phyloP scores from a whole-genome alignment of 2,888 invertebrate genomes.

The Pheosia tremula region DNA sequence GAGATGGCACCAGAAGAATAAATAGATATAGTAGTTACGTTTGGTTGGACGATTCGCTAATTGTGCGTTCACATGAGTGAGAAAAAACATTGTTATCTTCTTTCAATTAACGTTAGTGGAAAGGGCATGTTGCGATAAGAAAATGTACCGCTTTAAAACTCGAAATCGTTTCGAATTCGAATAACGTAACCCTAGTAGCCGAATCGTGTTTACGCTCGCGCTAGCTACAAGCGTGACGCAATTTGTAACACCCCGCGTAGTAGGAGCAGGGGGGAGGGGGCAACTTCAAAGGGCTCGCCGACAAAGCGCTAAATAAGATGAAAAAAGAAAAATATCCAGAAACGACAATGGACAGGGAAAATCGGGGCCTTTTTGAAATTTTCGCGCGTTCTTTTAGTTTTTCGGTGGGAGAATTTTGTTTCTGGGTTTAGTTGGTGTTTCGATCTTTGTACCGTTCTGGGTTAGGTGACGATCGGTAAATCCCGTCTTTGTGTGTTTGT shows the following conservation, averaged over 20 bases:
- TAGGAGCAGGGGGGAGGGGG: conserved; percentile 47
- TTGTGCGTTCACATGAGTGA: conserved; percentile 7
- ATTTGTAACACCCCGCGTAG: conserved; percentile 73
- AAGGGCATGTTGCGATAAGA: conserved; percentile 6
- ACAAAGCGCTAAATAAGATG: conserved; percentile 84
- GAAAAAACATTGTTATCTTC: conserved; percentile 24
- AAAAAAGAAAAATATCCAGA: conserved; percentile 72
- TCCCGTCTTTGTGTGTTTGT: background rate
- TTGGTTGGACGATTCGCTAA: no score
- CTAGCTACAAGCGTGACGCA: conserved; percentile 75
- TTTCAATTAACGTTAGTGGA: conserved; percentile 15
- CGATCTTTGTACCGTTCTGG: conserved; percentile 43
- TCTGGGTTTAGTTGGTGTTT: conserved; percentile 46
- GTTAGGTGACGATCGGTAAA: conserved; percentile 3
- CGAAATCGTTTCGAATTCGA: conserved; percentile 30
- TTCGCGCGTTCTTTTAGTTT: conserved; percentile 66
- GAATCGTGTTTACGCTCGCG: conserved; percentile 70
- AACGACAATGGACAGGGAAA: conserved; percentile 80
- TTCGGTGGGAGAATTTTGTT: conserved; percentile 59
- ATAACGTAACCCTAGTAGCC: conserved; percentile 57
- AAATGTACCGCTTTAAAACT: conserved; percentile 13
- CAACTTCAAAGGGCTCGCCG: conserved; percentile 80
- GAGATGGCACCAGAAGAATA: no score
- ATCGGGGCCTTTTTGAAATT: conserved; percentile 73
- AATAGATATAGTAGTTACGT: no score